Percentiles rank a stretch among this genome's conserved stretches.
Evolutionary conservation across 2,113 vertebrate genomes (phyloP).

Genomic region (Gadus chalcogrammus): DNA sequence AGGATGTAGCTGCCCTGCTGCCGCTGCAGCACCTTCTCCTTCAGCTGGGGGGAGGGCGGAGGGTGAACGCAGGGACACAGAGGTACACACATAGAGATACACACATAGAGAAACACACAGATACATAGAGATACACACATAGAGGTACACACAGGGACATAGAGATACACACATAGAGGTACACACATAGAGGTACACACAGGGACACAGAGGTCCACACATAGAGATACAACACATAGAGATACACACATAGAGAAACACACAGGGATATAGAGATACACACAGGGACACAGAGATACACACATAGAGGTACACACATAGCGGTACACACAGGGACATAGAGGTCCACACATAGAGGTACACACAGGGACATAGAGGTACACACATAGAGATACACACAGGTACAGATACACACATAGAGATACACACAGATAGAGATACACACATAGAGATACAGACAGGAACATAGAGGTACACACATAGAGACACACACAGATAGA

Average conservation of each 20-base stretch:
- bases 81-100: not conserved
- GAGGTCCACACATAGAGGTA: not conserved
- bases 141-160: too few relatives aligned
- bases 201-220: too few relatives aligned
- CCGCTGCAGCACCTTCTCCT: slow-evolving; percentile 87
- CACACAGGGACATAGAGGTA: too few relatives aligned
- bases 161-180: not conserved
- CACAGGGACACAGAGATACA: not conserved
- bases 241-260: not conserved
- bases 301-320: too few relatives aligned
- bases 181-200: not conserved
- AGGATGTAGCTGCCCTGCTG: slow-evolving; percentile 97
- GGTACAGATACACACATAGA: not conserved
- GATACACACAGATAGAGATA: not conserved
- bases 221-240: too few relatives aligned
- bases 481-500: not conserved
- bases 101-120: not conserved
- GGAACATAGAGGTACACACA: too few relatives aligned
- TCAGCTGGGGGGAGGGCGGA: slow-evolving; percentile 75
- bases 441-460: not conserved
- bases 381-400: not conserved
- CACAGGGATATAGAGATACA: not conserved
- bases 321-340: too few relatives aligned
- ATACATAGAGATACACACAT: not conserved
- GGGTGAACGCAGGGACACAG: not conserved